Evolutionary conservation across 2,888 invertebrate genomes (phyloP).

Genomic region (Chelonus formosanus): DNA sequence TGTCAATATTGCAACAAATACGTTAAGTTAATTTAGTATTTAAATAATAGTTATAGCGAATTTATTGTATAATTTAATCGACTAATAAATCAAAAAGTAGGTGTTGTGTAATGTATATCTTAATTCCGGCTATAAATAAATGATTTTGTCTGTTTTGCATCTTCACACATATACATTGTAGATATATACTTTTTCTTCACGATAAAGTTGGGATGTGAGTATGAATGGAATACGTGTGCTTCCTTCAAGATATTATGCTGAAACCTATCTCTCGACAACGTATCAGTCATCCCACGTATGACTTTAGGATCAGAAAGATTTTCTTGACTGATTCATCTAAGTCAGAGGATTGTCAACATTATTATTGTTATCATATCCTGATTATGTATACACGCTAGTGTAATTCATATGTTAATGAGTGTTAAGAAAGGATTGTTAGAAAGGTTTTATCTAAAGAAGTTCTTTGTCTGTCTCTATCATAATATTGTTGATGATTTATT

Average conservation of each 20-base stretch:
- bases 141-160: conserved; percentile 1
- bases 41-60: conserved; percentile 8
- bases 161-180: conserved; percentile 12
- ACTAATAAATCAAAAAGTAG: conserved; percentile 15
- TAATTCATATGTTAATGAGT: no score
- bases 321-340: conserved; percentile 12
- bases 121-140: conserved; percentile 25
- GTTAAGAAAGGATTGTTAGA: no score
- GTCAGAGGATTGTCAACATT: conserved; percentile 24
- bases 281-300: conserved; percentile 34
- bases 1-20: conserved; percentile 10
- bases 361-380: conserved; percentile 15
- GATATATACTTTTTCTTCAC: conserved; percentile 1
- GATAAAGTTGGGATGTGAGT: conserved; percentile 6
- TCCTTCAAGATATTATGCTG: conserved; percentile 13
- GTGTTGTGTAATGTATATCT: conserved; percentile 15
- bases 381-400: conserved; percentile 15
- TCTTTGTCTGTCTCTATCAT: no score
- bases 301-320: conserved; percentile 18
- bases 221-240: conserved; percentile 3
- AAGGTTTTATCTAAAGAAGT: no score
- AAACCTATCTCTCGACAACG: conserved; percentile 23
- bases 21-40: conserved; percentile 1
- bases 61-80: conserved; percentile 23
- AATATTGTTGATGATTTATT: no score